These are phyloP conservation scores for Odontothrips loti DNA, from an alignment of 2,888 invertebrate genomes.

Conservation along the genomic window DNA sequence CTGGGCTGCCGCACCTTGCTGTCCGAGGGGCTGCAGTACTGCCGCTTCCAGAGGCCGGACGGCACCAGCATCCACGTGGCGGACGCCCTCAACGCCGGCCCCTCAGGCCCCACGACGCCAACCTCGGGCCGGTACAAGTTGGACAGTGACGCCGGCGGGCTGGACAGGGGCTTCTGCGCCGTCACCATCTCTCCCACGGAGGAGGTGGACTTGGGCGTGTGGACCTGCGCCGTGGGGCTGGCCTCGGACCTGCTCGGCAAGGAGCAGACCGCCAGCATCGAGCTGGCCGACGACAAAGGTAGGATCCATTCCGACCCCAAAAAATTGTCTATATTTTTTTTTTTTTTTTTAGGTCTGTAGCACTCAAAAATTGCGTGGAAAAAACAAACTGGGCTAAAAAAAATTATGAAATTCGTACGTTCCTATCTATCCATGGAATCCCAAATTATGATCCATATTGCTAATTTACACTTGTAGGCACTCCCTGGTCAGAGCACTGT, in stretches of 20 bases:
- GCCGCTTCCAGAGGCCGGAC: conserved; percentile 9
- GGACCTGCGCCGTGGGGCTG: neutral
- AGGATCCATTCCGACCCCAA: neutral
- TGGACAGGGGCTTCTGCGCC: neutral
- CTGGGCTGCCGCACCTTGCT: neutral
- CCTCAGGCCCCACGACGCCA: neutral
- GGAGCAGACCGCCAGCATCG: neutral
- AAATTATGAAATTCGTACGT: too few species aligned
- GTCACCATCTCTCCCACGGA: neutral
- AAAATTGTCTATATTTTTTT: too few species aligned
- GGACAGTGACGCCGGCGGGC: neutral
- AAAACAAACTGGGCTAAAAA: too few species aligned
- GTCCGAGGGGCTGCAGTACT: neutral
- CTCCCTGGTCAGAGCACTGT: too few species aligned
- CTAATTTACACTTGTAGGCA: too few species aligned
- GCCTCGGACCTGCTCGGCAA: neutral
- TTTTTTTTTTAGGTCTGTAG: too few species aligned
- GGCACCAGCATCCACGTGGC: conserved; percentile 1
- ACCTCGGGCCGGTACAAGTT: neutral
- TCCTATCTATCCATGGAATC: too few species aligned
- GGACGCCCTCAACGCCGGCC: neutral
- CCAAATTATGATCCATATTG: too few species aligned
- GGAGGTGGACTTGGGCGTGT: neutral
- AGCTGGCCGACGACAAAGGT: neutral
- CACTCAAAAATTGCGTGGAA: too few species aligned